Conservation (phyloP, 2,888 invertebrate genomes). For the Drosophila antonietae region DNA sequence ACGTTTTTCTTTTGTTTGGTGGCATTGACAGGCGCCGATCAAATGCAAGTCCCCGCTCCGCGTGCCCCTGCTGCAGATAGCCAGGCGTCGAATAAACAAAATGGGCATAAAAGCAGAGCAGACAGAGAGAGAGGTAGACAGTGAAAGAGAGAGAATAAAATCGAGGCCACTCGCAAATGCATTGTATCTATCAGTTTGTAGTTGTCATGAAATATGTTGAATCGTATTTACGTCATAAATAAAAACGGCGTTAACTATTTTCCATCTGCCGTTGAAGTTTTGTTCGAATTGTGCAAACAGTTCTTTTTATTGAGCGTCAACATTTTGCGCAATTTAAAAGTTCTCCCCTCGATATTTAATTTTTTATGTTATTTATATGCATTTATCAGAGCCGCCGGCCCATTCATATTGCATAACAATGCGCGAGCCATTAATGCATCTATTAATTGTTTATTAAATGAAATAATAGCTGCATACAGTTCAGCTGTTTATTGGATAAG, state of each 20-base stretch:
- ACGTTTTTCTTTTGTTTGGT: constrained; percentile 72
- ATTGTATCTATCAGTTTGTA: constrained; percentile 76
- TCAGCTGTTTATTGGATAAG: background rate
- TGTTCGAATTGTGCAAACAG: constrained; percentile 40
- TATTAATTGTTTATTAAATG: constrained; percentile 19
- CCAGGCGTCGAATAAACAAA: constrained; percentile 48
- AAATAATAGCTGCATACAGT: constrained; percentile 8
- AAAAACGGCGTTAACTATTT: constrained; percentile 77
- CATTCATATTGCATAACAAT: constrained; percentile 27
- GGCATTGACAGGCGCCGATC: constrained; percentile 77
- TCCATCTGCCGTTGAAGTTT: constrained; percentile 54
- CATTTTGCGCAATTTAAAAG: constrained; percentile 75
- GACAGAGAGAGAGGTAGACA: too few species aligned
- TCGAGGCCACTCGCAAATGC: constrained; percentile 69
- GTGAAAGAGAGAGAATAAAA: constrained; percentile 16
- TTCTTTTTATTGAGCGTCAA: constrained; percentile 49
- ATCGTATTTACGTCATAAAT: constrained; percentile 75
- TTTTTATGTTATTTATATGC: constrained; percentile 8
- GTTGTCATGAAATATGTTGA: constrained; percentile 70
- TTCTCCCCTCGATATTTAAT: constrained; percentile 12
- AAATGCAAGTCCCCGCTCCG: constrained; percentile 59
- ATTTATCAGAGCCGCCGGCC: constrained; percentile 24
- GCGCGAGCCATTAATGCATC: constrained; percentile 17
- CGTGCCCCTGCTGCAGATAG: constrained; percentile 43
- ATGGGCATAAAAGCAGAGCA: constrained; percentile 24